These are phyloP conservation scores for Himalopsyche anomala DNA, from an alignment of 2,888 invertebrate genomes.

Conservation along the genomic window DNA sequence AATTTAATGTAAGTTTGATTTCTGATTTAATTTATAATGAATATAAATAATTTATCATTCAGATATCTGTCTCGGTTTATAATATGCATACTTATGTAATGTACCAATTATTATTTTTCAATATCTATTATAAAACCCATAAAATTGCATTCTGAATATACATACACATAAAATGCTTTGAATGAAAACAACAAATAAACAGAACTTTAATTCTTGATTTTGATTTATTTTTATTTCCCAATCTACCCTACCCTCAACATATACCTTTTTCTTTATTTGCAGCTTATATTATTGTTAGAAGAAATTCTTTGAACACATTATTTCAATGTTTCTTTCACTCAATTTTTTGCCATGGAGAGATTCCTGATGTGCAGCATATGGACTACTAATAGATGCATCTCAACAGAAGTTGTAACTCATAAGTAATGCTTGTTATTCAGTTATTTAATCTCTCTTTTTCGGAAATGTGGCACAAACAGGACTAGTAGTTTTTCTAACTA, in stretches of 20 bases:
- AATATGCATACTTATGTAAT: background rate
- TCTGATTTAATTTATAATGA: constrained; percentile 2
- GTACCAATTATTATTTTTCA: background rate
- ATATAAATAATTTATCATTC: background rate
- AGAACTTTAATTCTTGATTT: constrained; percentile 21
- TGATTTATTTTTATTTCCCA: background rate
- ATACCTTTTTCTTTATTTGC: too few relatives aligned
- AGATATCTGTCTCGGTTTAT: background rate
- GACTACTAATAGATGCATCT: too few relatives aligned
- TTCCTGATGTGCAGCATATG: too few relatives aligned
- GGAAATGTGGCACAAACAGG: too few relatives aligned
- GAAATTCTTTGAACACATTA: too few relatives aligned
- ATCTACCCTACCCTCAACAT: background rate
- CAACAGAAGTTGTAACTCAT: too few relatives aligned
- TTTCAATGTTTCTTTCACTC: too few relatives aligned
- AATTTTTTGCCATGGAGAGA: too few relatives aligned
- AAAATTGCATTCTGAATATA: constrained; percentile 34
- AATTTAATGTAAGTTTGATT: constrained; percentile 16
- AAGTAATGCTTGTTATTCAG: too few relatives aligned
- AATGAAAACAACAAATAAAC: constrained; percentile 36
- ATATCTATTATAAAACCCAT: constrained; percentile 24
- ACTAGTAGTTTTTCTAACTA: too few relatives aligned
- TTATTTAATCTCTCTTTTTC: too few relatives aligned
- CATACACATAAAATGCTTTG: constrained; percentile 26
- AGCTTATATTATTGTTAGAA: too few relatives aligned